A percentile compares a stretch with the other conserved stretches of the same genome.
phyloP scores from a whole-genome alignment of 2,113 vertebrate species.

The Grammomys surdaster region DNA sequence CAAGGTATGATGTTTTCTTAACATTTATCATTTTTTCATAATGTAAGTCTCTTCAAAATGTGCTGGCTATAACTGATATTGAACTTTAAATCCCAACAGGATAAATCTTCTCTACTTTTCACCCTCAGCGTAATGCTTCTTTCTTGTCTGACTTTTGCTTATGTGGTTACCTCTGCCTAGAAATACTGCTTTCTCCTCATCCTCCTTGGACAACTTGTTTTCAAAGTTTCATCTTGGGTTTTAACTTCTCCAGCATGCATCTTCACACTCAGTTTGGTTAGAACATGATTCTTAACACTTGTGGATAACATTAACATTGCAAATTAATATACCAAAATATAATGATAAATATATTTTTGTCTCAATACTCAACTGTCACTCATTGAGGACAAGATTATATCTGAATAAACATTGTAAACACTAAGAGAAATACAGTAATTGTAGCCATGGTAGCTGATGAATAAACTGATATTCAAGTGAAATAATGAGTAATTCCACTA shows the following conservation, averaged over 20 bases:
- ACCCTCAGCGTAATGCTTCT: constrained; percentile 11
- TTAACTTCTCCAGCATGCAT: constrained; percentile 47
- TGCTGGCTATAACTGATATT: background rate
- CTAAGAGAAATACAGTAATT: constrained; percentile 15
- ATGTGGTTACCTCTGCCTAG: background rate
- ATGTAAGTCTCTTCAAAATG: background rate
- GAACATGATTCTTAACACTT: background rate
- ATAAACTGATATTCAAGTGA: constrained; percentile 29
- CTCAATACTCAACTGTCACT: constrained; percentile 2
- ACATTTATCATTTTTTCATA: constrained; percentile 37
- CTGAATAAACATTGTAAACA: constrained; percentile 35
- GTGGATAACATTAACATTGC: background rate
- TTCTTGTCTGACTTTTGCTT: constrained; percentile 40
- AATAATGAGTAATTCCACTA: constrained; percentile 57
- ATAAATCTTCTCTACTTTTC: background rate
- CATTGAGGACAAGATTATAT: constrained; percentile 53
- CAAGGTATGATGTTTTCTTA: background rate
- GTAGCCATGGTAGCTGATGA: background rate
- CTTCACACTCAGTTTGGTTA: constrained; percentile 8
- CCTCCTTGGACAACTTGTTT: constrained; percentile 7
- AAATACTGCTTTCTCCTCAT: constrained; percentile 42
- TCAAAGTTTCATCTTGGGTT: constrained; percentile 30
- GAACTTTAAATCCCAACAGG: constrained; percentile 29
- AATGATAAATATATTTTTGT: background rate
- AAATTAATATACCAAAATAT: constrained; percentile 1